These are phyloP conservation scores for Drosophila lutescens DNA, from an alignment of 2,888 invertebrate species.

Conservation along the genomic window DNA sequence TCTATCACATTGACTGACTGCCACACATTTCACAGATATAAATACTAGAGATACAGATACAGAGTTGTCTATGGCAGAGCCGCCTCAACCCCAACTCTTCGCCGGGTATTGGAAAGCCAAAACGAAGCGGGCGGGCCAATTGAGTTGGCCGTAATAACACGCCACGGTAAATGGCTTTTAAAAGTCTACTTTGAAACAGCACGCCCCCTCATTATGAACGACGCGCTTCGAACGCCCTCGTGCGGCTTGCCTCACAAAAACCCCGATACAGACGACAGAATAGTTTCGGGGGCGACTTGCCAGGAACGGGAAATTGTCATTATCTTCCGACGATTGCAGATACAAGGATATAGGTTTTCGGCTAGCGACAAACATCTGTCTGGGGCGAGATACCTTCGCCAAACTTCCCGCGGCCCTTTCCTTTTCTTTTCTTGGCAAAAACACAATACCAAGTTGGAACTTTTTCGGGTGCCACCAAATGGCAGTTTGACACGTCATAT, in stretches of 20 bases:
- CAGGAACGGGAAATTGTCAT: conserved; percentile 66
- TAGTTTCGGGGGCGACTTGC: conserved; percentile 42
- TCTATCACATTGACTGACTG: conserved; percentile 81
- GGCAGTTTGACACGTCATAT: conserved; percentile 78
- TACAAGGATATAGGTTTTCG: conserved; percentile 32
- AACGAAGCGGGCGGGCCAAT: conserved; percentile 67
- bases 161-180: conserved; percentile 79
- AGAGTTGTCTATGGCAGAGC: conserved; percentile 37
- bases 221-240: conserved; percentile 77
- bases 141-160: conserved; percentile 76
- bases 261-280: conserved; percentile 50
- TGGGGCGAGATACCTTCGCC: conserved; percentile 20
- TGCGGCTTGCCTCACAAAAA: conserved; percentile 31
- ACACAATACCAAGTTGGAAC: conserved; percentile 29
- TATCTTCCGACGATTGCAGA: conserved; percentile 54
- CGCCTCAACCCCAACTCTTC: conserved; percentile 47
- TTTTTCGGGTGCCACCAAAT: conserved; percentile 60
- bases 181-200: conserved; percentile 78
- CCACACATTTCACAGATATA: conserved; percentile 72
- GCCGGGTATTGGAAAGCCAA: conserved; percentile 36
- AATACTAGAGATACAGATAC: conserved; percentile 43
- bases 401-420: conserved; percentile 6
- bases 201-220: conserved; percentile 82
- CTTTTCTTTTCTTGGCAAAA: background rate
- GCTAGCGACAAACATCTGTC: conserved; percentile 51